These are phyloP conservation scores for Melanerpes aurifrons DNA, from an alignment of 2,113 vertebrate species.

Conservation along the genomic window DNA sequence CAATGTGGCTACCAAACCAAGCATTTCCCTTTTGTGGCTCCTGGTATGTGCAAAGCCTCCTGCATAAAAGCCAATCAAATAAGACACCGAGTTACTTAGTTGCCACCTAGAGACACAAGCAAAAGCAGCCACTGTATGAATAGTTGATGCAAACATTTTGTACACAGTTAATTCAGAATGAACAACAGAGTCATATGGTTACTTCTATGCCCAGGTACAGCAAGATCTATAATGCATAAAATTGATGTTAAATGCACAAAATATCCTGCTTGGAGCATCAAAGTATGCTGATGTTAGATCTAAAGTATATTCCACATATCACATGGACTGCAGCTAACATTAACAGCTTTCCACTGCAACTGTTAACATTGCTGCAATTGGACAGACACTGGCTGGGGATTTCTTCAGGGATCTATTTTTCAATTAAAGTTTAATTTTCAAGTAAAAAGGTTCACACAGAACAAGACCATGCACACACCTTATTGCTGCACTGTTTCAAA, in stretches of 20 bases:
- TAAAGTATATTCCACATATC: constrained; percentile 33
- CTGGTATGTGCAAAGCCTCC: constrained; percentile 2
- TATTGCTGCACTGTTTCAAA: not conserved
- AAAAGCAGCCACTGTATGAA: constrained; percentile 24
- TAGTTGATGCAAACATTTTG: constrained; percentile 46
- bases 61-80: constrained; percentile 60
- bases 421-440: constrained; percentile 60
- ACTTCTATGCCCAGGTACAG: not conserved
- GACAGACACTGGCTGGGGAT: not conserved
- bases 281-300: constrained; percentile 59
- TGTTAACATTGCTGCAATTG: not conserved
- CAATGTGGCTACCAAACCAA: constrained; percentile 17
- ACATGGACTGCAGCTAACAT: not conserved
- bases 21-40: not conserved
- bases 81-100: constrained; percentile 28
- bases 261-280: constrained; percentile 35
- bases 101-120: constrained; percentile 30
- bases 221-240: constrained; percentile 32
- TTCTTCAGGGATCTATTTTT: constrained; percentile 45
- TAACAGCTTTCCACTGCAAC: constrained; percentile 7
- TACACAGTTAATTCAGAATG: constrained; percentile 51
- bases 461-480: not conserved
- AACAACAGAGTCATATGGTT: constrained; percentile 27
- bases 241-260: constrained; percentile 40
- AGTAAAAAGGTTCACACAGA: constrained; percentile 34